These are phyloP conservation scores for Empis stercorea DNA, from an alignment of 2,888 invertebrate genomes.

Conservation along the genomic window DNA sequence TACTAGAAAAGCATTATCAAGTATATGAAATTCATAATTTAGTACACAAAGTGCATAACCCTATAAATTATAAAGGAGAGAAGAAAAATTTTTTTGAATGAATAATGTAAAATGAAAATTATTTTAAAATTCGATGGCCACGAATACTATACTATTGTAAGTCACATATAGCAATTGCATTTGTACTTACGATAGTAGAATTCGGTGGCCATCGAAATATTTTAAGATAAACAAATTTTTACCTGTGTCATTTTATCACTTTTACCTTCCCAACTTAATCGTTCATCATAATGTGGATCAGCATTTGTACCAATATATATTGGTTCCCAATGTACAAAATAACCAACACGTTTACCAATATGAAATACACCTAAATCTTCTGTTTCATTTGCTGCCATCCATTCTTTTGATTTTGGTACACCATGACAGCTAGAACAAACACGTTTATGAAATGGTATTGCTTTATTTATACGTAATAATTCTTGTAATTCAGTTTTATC, in stretches of 20 bases:
- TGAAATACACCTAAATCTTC: conserved; percentile 63
- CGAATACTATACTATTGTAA: too few relatives aligned
- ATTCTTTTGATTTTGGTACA: conserved; percentile 72
- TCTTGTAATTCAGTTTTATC: conserved; percentile 58
- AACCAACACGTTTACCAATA: conserved; percentile 67
- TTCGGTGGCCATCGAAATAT: too few relatives aligned
- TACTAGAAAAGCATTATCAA: conserved; percentile 86
- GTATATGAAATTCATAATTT: conserved; percentile 83
- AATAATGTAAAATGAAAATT: too few relatives aligned
- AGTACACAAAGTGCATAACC: conserved; percentile 81
- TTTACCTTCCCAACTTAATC: conserved; percentile 89
- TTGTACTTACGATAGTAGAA: too few relatives aligned
- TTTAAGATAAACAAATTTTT: too few relatives aligned
- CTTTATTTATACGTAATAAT: conserved; percentile 63
- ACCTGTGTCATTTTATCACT: conserved; percentile 96
- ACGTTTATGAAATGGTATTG: conserved; percentile 84
- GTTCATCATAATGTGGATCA: conserved; percentile 80
- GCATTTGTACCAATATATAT: conserved; percentile 83
- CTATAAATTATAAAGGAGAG: conserved; percentile 38
- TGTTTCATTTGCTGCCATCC: conserved; percentile 63
- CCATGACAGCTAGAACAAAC: conserved; percentile 82
- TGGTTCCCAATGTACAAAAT: conserved; percentile 81
- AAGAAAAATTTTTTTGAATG: neutral
- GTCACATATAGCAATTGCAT: too few relatives aligned
- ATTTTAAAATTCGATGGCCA: too few relatives aligned